Conservation (phyloP, 2,888 invertebrate species). For the Drepana falcataria region DNA sequence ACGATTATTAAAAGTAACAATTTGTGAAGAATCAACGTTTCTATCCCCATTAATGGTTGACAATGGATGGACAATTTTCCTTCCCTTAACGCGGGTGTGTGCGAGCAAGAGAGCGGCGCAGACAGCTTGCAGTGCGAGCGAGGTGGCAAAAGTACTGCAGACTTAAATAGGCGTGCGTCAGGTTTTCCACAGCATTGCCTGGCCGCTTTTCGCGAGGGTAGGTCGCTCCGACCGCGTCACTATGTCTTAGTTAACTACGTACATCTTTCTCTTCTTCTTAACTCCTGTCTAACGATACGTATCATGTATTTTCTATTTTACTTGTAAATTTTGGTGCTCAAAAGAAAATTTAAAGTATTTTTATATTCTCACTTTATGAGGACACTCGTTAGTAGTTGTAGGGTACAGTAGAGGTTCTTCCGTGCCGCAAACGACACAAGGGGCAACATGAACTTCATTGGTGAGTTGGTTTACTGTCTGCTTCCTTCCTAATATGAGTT, state of each 20-base stretch:
- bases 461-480: constrained; percentile 42
- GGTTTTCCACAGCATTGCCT: constrained; percentile 47
- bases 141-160: constrained; percentile 14
- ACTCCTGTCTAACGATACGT: constrained; percentile 66
- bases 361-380: constrained; percentile 63
- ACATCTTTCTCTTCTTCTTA: constrained; percentile 38
- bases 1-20: constrained; percentile 62
- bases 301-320: constrained; percentile 66
- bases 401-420: constrained; percentile 26
- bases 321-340: constrained; percentile 69
- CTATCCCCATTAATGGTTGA: constrained; percentile 59
- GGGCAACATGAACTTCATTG: constrained; percentile 69
- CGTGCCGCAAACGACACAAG: constrained; percentile 39
- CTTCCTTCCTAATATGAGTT: not conserved
- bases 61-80: constrained; percentile 68
- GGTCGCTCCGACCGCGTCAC: constrained; percentile 40
- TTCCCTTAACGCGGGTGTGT: constrained; percentile 44
- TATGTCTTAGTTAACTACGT: constrained; percentile 49
- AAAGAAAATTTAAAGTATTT: constrained; percentile 53
- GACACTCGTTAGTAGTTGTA: constrained; percentile 48
- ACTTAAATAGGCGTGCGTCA: constrained; percentile 45
- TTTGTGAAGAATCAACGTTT: constrained; percentile 68
- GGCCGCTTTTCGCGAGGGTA: constrained; percentile 47
- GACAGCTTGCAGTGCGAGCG: constrained; percentile 25
- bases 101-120: constrained; percentile 23